Conservation (phyloP, 30 jellyfish, hydroid and myxozoan species). For the Aurelia coerulea region DNA sequence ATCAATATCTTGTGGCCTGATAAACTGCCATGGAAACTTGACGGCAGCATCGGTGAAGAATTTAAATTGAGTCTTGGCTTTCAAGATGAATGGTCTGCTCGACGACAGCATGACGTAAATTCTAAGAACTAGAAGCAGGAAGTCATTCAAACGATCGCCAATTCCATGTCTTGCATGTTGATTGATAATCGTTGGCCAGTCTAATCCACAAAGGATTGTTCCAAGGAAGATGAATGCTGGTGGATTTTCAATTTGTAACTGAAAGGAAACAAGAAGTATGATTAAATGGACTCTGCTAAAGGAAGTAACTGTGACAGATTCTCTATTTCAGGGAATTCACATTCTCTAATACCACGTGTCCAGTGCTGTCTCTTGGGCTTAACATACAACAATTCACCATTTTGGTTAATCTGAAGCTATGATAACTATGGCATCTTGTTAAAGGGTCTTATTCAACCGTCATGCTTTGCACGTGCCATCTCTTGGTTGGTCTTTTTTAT, state of each 20-base stretch:
- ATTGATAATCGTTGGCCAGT: conserved; percentile 56
- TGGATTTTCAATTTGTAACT: conserved; percentile 52
- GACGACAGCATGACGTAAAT: conserved; percentile 64
- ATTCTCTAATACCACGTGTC: too few species aligned
- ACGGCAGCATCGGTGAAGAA: conserved; percentile 18
- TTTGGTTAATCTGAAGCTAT: too few species aligned
- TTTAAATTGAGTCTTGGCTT: conserved; percentile 13
- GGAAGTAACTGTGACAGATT: too few species aligned
- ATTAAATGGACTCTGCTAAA: too few species aligned
- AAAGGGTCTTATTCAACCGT: too few species aligned
- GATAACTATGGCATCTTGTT: too few species aligned
- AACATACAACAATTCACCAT: too few species aligned
- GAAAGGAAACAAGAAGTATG: neutral
- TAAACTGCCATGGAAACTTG: conserved; percentile 42
- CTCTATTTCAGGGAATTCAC: too few species aligned
- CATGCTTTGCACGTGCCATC: too few species aligned
- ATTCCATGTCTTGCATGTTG: conserved; percentile 17
- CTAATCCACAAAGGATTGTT: conserved; percentile 46
- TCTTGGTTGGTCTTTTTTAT: too few species aligned
- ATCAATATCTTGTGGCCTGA: conserved; percentile 45
- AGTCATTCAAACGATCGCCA: conserved; percentile 8
- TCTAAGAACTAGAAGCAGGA: conserved; percentile 52
- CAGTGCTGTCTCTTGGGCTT: too few species aligned
- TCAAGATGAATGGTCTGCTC: conserved; percentile 35
- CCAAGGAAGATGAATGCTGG: conserved; percentile 76